Percentiles rank a stretch among this genome's conserved stretches.
Evolutionary conservation across 2,797 vertebrate species (phyloP).

Genomic region (Rhadinocentrus ornatus): DNA sequence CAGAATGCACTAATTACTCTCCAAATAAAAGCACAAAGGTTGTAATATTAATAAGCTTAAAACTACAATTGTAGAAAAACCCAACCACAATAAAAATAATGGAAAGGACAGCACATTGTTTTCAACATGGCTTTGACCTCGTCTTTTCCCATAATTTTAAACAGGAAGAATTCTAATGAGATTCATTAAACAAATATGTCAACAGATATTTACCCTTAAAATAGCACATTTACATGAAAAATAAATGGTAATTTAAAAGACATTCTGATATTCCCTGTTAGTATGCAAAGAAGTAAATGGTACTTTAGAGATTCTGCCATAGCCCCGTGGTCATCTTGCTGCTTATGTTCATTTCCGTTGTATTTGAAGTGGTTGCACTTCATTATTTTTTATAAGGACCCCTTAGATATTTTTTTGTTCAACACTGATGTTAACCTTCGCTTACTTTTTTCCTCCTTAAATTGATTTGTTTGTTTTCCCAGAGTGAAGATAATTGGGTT

Average conservation of each 20-base stretch:
- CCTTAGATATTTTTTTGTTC: slow-evolving; percentile 42
- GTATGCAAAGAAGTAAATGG: slow-evolving; percentile 42
- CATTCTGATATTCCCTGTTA: slow-evolving; percentile 26
- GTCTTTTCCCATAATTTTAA: slow-evolving; percentile 35
- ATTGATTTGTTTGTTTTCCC: slow-evolving; percentile 38
- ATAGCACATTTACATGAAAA: slow-evolving; percentile 43
- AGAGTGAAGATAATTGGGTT: slow-evolving; percentile 16
- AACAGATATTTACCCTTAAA: slow-evolving; percentile 33
- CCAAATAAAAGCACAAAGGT: slow-evolving; percentile 76
- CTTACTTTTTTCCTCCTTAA: background rate
- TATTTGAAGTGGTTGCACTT: slow-evolving; percentile 54
- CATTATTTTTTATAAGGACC: slow-evolving; percentile 39
- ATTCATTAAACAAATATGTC: slow-evolving; percentile 25
- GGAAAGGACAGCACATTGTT: slow-evolving; percentile 40
- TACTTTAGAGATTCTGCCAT: slow-evolving; percentile 28
- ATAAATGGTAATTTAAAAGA: slow-evolving; percentile 37
- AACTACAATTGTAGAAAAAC: slow-evolving; percentile 33
- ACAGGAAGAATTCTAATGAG: slow-evolving; percentile 27
- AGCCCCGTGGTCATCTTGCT: slow-evolving; percentile 32
- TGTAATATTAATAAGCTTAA: slow-evolving; percentile 49
- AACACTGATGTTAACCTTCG: slow-evolving; percentile 55
- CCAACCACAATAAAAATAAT: slow-evolving; percentile 54
- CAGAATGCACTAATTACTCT: slow-evolving; percentile 76
- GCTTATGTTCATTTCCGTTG: slow-evolving; percentile 58
- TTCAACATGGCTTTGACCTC: slow-evolving; percentile 19